These are phyloP conservation scores for Siderastrea radians DNA, from an alignment of 92 coral and sea anemone species.

Conservation along the genomic window DNA sequence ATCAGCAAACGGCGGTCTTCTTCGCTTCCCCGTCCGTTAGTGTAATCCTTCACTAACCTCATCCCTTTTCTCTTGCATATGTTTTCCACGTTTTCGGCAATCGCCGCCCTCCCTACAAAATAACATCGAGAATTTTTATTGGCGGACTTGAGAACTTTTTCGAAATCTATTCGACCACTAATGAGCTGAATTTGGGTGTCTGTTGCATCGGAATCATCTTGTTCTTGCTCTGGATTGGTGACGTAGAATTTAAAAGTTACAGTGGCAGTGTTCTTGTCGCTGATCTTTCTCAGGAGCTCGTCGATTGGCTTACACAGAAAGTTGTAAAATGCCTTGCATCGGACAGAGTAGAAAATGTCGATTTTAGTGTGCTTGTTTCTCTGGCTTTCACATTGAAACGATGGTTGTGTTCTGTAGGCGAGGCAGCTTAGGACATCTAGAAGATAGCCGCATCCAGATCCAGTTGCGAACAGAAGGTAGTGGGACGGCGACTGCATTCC, in stretches of 20 bases:
- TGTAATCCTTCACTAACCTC: slow-evolving; percentile 42
- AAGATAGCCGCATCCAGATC: slow-evolving; percentile 70
- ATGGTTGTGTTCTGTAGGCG: slow-evolving; percentile 42
- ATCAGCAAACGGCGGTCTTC: slow-evolving; percentile 32
- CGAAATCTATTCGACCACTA: slow-evolving; percentile 54
- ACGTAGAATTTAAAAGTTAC: slow-evolving; percentile 51
- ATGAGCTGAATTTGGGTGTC: slow-evolving; percentile 31
- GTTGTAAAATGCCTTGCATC: slow-evolving; percentile 49
- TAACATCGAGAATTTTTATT: slow-evolving; percentile 45
- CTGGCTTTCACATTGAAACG: background rate
- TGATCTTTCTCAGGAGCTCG: slow-evolving; percentile 32
- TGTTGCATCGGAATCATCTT: background rate
- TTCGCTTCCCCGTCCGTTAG: slow-evolving; percentile 55
- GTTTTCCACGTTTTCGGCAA: slow-evolving; percentile 43
- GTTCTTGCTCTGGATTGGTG: slow-evolving; percentile 24
- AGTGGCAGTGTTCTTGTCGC: slow-evolving; percentile 29
- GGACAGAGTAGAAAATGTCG: slow-evolving; percentile 67
- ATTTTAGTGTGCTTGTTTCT: background rate
- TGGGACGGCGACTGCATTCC: slow-evolving; percentile 12
- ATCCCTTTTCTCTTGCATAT: slow-evolving; percentile 54
- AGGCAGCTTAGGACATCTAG: slow-evolving; percentile 60
- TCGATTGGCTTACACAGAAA: slow-evolving; percentile 28
- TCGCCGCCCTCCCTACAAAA: slow-evolving; percentile 73
- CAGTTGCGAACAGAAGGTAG: slow-evolving; percentile 65
- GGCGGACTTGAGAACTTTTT: slow-evolving; percentile 40